phyloP scores from a whole-genome alignment of 1,140 invertebrate species.

The Aculops lycopersici region DNA sequence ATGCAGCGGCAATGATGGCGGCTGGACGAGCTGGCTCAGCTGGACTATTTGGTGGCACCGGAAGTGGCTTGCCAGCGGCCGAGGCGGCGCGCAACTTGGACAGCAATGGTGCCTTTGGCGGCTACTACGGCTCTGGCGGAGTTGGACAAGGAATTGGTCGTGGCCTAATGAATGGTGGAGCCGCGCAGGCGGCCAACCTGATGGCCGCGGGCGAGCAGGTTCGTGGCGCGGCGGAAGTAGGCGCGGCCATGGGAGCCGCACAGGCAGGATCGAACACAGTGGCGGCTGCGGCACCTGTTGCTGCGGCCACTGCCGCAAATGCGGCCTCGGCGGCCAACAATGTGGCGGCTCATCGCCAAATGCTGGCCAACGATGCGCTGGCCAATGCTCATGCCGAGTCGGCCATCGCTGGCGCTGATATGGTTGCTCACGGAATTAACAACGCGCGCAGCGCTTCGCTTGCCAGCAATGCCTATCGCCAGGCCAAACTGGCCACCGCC shows the following conservation, averaged over 20 bases:
- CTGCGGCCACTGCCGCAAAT: not conserved
- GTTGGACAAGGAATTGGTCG: too few relatives aligned
- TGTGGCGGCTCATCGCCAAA: not conserved
- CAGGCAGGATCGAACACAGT: slow-evolving; percentile 1
- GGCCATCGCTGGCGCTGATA: not conserved
- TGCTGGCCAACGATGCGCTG: not conserved
- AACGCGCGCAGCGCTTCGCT: not conserved
- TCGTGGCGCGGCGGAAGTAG: slow-evolving; percentile 5
- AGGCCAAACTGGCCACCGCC: not conserved
- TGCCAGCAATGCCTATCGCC: not conserved
- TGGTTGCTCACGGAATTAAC: not conserved
- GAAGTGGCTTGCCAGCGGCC: too few relatives aligned
- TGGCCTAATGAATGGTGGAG: too few relatives aligned
- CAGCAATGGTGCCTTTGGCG: too few relatives aligned
- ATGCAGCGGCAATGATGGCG: too few relatives aligned
- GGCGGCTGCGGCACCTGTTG: not conserved
- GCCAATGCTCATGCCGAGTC: not conserved
- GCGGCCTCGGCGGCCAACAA: not conserved
- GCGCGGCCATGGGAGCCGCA: not conserved
- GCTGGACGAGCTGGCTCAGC: too few relatives aligned
- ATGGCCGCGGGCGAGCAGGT: slow-evolving; percentile 6
- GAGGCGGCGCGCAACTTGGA: too few relatives aligned
- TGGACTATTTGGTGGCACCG: too few relatives aligned
- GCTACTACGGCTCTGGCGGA: too few relatives aligned
- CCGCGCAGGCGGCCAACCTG: too few relatives aligned